Base-by-base conservation (phyloP, 1,140 invertebrate genomes). In the Fopius arisanus region DNA sequence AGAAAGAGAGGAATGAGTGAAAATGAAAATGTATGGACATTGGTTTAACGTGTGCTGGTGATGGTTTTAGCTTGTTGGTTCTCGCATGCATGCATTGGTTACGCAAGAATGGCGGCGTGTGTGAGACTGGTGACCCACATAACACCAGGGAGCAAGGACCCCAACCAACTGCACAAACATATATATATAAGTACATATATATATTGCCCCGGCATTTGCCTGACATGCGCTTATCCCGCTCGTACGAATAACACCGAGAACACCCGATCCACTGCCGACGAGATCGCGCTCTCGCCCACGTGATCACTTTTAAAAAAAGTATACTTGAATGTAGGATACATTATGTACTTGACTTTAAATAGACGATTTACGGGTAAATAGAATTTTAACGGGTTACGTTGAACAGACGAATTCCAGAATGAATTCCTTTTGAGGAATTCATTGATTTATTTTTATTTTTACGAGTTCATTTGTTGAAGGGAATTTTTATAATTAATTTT, bases 91-190 rank as follows among this genome's bases (percentile, higher is more conserved):
- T 87, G 84, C 84, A 86, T 84, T 84, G 83, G 84, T 88, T 88
- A 88, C 86, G 87, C 86, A 87, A 88, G 84, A 86, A 85, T 79
- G 80, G 82, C 80, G 78, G 82, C 85, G 86, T 87, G 86, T 88
- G 86, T 86, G 84, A 87, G 87, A 87, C 87, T 87, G 86, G 84
- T 88, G 87, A 88, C 87, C 87, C 79, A 88, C 84, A 88, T 88
- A 87, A 83, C 83, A 78, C 79, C 81, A 83, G 86, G 80, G 86
- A 84, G 86, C 86, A 87, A 88, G 84, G 86, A 87, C 86, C 86
- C 83, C 86, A 75, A 48, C 76, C 68, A 54, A 48, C 37, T 73
- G 66, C 31, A 54, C 65, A 23, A 68, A 43, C 9, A n/a, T 33
- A 65, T 33, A 65, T 65, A 65, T 31, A 33, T n/a, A n/a, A n/a